These are phyloP conservation scores for Hofmannophila pseudospretella DNA, from an alignment of 2,888 invertebrate species.

Conservation along the genomic window DNA sequence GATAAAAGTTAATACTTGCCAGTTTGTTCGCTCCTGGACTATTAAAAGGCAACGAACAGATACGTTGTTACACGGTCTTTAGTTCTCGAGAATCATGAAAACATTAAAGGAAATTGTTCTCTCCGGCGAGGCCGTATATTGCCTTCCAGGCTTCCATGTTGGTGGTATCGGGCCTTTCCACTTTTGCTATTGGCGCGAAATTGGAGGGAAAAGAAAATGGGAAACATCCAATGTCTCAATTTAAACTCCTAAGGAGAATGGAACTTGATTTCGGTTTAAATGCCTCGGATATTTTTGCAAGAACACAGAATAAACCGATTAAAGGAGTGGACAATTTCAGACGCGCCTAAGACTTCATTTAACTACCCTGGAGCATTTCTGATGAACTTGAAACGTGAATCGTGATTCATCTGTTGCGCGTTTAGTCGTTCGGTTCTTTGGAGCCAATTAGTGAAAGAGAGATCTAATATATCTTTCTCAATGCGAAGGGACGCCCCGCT, in stretches of 20 bases:
- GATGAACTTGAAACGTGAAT: constrained; percentile 48
- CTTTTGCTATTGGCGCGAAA: constrained; percentile 64
- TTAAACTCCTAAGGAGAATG: constrained; percentile 34
- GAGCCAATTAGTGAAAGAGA: constrained; percentile 64
- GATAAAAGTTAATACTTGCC: constrained; percentile 72
- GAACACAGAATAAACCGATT: constrained; percentile 32
- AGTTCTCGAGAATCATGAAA: constrained; percentile 66
- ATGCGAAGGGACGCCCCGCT: constrained; percentile 48
- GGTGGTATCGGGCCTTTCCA: constrained; percentile 64
- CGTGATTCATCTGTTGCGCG: constrained; percentile 49
- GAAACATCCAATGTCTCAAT: constrained; percentile 72
- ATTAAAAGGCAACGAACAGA: constrained; percentile 69
- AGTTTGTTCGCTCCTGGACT: constrained; percentile 65
- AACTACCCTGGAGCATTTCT: constrained; percentile 35
- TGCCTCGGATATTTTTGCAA: constrained; percentile 35
- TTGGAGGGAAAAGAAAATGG: constrained; percentile 66
- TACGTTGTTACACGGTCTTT: constrained; percentile 70
- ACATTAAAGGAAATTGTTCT: constrained; percentile 68
- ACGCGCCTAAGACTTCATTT: constrained; percentile 47
- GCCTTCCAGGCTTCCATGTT: constrained; percentile 50
- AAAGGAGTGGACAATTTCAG: constrained; percentile 50
- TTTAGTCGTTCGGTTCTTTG: constrained; percentile 38
- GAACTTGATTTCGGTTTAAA: constrained; percentile 55
- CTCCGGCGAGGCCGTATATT: constrained; percentile 56
- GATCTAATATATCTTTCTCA: constrained; percentile 47